Conservation (phyloP, 2,888 invertebrate species). For the Mimachlamys varia region DNA sequence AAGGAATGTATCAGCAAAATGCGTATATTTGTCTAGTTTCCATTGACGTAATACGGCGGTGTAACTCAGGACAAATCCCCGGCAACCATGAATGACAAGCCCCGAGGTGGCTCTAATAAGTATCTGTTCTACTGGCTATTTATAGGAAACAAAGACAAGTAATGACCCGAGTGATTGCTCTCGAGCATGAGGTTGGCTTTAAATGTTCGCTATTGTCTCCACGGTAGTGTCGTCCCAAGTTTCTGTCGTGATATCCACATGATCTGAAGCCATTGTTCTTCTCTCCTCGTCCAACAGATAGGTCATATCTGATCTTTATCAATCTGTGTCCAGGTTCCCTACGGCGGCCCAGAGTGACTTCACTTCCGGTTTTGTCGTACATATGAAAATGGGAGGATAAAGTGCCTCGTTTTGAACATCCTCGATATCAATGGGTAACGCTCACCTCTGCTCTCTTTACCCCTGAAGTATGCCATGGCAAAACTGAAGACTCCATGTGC, state of each 20-base stretch:
- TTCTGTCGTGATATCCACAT: not conserved
- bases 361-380: no score
- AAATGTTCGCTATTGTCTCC: not conserved
- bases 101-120: not conserved
- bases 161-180: not conserved
- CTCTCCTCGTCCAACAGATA: not conserved
- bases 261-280: not conserved
- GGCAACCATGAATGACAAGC: constrained; percentile 1
- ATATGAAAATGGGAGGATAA: no score
- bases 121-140: not conserved
- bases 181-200: not conserved
- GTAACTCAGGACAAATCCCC: constrained; percentile 18
- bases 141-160: not conserved
- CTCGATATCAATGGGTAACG: no score
- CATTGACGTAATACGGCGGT: not conserved
- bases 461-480: no score
- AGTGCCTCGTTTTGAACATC: no score
- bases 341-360: not conserved
- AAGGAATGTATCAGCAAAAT: not conserved
- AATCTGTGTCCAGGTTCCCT: not conserved
- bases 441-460: no score
- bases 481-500: no score
- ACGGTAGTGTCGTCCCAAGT: not conserved
- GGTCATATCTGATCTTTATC: not conserved
- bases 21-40: not conserved